Base-by-base conservation (phyloP, 2,113 vertebrate genomes). In the Lutjanus erythropterus region DNA sequence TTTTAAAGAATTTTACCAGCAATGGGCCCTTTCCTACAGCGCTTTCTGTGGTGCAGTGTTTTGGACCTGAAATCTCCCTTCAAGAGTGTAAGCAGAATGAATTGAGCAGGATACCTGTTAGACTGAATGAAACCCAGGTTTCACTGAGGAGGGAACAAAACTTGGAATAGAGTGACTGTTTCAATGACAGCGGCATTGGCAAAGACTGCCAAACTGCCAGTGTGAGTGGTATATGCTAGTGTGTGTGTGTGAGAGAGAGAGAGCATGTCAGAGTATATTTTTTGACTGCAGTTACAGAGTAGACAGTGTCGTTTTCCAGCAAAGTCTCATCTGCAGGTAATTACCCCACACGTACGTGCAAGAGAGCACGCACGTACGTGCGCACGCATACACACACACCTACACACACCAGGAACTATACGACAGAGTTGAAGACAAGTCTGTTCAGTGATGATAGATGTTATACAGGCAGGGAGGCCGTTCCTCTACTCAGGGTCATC, bases 401-500 rank as follows among this genome's bases (percentile, higher is more conserved):
- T 72, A 68, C 64, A 79, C 66, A 83, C 60, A 23, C 19, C 14
- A 62, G 47, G 41, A 81, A 69, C 67, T 21, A 19, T 47, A 80
- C 31, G 1, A 55, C 79, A 66, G 75, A 87, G 80, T 64, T 41
- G 80, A 83, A 89, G 88, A 88, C 85, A 86, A 83, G 86, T 90
- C 87, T 88, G 86, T 89, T 92, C 83, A 78, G 87, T 56, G 71
- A 87, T 93, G 87, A 92, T 91, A 85, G 89, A 91, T 85, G 87
- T 78, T 85, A 23, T 78, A 91, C 86, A 92, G 86, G 87, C 86
- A 81, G 84, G 84, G 86, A 89, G 86, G 81, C 83, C 64, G 69
- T 89, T 92, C 79, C 80, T 86, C 81, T 78, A 80, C 83, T 73
- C 85, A 61, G 89, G 90, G 90, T 91, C 89, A 91, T 93, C 89